Evolutionary conservation across 2,113 vertebrate genomes (phyloP).

Genomic region (Muscicapa adusta): DNA sequence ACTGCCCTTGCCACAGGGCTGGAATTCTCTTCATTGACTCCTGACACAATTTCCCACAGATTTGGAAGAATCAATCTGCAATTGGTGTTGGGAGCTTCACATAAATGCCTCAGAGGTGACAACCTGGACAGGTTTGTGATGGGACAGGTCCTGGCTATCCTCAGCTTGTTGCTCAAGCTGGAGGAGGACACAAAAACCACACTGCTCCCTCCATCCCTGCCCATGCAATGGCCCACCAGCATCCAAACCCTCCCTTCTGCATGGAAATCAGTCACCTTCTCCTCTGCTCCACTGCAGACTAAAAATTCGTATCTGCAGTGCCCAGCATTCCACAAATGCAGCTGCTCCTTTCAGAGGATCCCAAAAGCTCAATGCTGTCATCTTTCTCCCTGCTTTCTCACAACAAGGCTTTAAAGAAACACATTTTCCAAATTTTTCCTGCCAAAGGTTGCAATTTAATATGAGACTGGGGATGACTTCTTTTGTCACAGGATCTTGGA

Average conservation of each 20-base stretch:
- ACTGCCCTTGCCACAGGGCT: background rate
- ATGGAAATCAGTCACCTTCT: background rate
- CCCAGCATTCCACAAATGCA: background rate
- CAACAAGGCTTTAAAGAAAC: background rate
- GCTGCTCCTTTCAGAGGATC: background rate
- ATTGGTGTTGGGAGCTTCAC: background rate
- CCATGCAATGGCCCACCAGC: fast-evolving
- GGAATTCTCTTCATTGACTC: background rate
- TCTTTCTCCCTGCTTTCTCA: background rate
- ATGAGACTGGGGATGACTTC: background rate
- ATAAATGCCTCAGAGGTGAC: background rate
- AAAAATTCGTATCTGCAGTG: background rate
- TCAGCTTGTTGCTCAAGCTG: fast-evolving
- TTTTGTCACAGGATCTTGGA: background rate
- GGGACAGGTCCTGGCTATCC: background rate
- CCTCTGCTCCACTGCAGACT: background rate
- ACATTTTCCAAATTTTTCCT: background rate
- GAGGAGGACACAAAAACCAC: background rate
- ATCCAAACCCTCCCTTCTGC: background rate
- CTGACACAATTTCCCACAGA: background rate
- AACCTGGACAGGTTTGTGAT: background rate
- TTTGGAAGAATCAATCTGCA: background rate
- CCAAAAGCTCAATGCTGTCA: background rate
- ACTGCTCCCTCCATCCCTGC: background rate
- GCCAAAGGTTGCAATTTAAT: background rate